A percentile compares a stretch with the other conserved stretches of the same genome.
Evolutionary conservation across 2,797 vertebrate species (phyloP).

Genomic region (Hirundo rustica): DNA sequence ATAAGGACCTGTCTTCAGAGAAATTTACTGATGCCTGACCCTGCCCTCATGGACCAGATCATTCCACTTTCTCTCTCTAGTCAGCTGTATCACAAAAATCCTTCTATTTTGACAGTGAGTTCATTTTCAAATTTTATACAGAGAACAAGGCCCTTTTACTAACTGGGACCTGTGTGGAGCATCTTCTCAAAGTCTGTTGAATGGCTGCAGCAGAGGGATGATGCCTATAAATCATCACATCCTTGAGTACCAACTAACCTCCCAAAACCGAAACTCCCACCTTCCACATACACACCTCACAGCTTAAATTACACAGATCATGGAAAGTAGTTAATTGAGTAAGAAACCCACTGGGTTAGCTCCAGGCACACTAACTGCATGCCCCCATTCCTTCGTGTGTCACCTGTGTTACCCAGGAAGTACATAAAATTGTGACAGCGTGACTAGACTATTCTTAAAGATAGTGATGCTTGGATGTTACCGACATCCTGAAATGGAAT

Average conservation of each 20-base stretch:
- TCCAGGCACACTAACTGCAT: neutral
- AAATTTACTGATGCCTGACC: neutral
- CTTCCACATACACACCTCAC: neutral
- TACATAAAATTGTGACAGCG: neutral
- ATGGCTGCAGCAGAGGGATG: neutral
- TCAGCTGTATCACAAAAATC: neutral
- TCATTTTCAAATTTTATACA: neutral
- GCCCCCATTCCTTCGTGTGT: neutral
- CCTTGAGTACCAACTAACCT: neutral
- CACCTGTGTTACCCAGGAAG: neutral
- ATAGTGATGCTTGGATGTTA: neutral
- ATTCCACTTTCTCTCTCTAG: neutral
- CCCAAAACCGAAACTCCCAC: neutral
- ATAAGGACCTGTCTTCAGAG: neutral
- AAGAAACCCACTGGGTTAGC: neutral
- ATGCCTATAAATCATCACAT: fast-evolving
- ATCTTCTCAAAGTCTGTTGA: neutral
- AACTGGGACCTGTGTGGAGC: neutral
- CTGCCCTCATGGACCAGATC: neutral
- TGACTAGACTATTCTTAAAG: neutral
- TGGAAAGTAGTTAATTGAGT: neutral
- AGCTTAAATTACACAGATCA: neutral
- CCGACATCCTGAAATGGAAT: neutral
- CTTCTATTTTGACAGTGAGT: neutral
- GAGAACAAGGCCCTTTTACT: neutral